Percentiles rank a stretch among this genome's conserved stretches.
Conservation (phyloP, 2,797 vertebrate genomes). For the Psittacula echo region DNA sequence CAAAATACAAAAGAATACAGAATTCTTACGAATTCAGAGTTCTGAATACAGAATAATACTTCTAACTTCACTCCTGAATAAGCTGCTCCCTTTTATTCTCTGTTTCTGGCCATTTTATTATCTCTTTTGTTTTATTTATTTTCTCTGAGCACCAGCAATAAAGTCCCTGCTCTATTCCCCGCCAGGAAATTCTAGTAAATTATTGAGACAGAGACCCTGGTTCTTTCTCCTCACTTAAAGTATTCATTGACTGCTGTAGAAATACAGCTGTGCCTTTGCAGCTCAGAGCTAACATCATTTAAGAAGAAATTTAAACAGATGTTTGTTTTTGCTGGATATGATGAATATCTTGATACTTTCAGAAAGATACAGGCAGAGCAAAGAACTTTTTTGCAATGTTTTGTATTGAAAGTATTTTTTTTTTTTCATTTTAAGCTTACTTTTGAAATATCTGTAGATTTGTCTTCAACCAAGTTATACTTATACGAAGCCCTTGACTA, state of each 20-base stretch:
- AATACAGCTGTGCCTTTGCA: neutral
- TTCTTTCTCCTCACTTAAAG: neutral
- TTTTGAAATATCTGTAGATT: neutral
- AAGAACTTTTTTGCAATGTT: neutral
- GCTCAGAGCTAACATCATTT: neutral
- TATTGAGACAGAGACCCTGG: neutral
- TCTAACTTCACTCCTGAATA: neutral
- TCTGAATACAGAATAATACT: neutral
- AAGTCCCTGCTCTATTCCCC: neutral
- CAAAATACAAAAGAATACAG: neutral
- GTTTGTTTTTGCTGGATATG: neutral
- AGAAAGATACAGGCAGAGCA: neutral
- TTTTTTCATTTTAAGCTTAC: neutral
- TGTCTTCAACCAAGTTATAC: neutral
- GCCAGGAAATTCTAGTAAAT: neutral
- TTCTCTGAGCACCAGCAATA: neutral
- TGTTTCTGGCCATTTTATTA: neutral
- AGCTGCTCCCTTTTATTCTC: neutral
- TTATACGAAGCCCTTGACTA: neutral
- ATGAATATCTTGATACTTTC: neutral
- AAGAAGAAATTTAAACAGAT: neutral
- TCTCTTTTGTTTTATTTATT: neutral
- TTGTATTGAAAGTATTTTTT: neutral
- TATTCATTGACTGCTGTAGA: neutral
- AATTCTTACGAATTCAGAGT: neutral